A percentile compares a stretch with the other conserved stretches of the same genome.
phyloP scores from a whole-genome alignment of 2,113 vertebrate species.

The Neopipo cinnamomea region DNA sequence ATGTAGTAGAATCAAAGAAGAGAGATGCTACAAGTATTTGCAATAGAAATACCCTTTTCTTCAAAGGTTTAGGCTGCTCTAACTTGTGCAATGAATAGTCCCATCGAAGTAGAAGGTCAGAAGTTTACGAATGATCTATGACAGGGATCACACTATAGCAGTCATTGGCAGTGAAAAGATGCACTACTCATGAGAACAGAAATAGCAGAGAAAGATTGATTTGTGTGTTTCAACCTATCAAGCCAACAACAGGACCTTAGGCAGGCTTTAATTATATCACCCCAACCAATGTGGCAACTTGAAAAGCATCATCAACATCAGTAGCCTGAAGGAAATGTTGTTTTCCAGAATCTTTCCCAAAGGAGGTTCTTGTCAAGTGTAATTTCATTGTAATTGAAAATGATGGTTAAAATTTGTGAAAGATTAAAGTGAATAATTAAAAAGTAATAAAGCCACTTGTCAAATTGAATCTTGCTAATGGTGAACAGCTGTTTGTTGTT shows the following conservation, averaged over 20 bases:
- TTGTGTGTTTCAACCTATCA: neutral
- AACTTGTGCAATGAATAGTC: neutral
- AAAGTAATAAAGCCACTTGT: slow-evolving; percentile 9
- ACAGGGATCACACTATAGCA: no score
- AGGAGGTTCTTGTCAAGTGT: slow-evolving; percentile 9
- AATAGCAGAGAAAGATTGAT: neutral
- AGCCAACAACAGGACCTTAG: neutral
- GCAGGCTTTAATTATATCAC: neutral
- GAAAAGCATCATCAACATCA: neutral
- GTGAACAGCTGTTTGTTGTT: slow-evolving; percentile 15
- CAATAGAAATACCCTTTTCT: neutral
- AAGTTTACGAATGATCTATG: no score
- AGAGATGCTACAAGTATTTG: neutral
- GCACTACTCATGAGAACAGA: neutral
- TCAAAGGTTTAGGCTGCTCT: neutral
- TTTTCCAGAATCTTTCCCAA: neutral
- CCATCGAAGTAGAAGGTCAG: neutral
- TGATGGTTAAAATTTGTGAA: neutral
- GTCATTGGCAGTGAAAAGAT: neutral
- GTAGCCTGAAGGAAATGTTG: neutral
- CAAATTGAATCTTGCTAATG: slow-evolving; percentile 3
- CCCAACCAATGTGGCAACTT: neutral
- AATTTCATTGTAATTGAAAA: slow-evolving; percentile 25
- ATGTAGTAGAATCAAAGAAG: neutral
- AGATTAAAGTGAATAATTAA: slow-evolving; percentile 28